Conservation (phyloP, 2,797 vertebrate genomes). For the Mormyrops attenuatus region DNA sequence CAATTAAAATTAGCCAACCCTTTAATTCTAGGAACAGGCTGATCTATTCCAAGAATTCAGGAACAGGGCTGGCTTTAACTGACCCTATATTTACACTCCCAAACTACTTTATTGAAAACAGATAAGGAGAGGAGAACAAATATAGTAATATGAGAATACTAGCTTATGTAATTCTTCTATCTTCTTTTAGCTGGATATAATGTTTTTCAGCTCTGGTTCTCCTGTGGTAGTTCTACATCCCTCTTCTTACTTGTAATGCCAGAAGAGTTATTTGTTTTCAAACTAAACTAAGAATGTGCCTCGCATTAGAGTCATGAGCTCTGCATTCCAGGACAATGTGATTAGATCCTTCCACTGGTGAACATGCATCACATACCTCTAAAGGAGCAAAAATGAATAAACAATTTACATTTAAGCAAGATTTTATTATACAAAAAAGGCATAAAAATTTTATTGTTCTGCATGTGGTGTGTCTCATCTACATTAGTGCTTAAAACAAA, state of each 20-base stretch:
- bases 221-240: neutral
- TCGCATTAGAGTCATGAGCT: neutral
- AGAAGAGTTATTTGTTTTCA: neutral
- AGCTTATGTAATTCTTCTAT: neutral
- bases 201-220: neutral
- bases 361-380: neutral
- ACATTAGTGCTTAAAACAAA: neutral
- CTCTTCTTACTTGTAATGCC: neutral
- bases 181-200: neutral
- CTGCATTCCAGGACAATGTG: neutral
- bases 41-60: neutral
- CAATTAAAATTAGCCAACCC: neutral
- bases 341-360: neutral
- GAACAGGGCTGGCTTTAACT: neutral
- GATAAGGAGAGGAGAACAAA: neutral
- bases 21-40: neutral
- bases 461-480: neutral
- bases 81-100: neutral
- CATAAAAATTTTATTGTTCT: neutral
- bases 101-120: neutral
- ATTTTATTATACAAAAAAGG: neutral
- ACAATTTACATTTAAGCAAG: neutral
- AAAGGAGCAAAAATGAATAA: neutral
- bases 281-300: neutral
- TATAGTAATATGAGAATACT: neutral